Evolutionary conservation across 53 echinoderm and acorn worm genomes (phyloP), one percentile per base, ranked within the genome.

Genomic region (Stichopus horrens): DNA sequence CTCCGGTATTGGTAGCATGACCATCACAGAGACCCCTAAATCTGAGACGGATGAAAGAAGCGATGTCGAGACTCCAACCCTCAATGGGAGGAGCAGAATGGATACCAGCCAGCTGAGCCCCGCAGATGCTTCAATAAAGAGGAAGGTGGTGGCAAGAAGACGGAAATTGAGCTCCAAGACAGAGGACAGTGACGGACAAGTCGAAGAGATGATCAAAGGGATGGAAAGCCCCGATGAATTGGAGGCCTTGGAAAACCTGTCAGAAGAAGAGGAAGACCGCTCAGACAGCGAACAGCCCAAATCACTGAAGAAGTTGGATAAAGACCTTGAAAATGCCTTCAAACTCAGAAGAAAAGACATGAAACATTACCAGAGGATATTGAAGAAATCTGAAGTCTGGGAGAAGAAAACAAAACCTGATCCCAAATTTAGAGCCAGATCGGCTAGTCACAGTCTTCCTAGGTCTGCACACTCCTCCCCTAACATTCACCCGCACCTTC

Each of bases 1-100:
- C 73, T 96, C 96, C 51, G 96, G 96, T 53, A 96, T 96, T 67
- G 96, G 96, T 20, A 96, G 96, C 91, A 96, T 96, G 96, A 96
- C 93, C 19, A 90, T 96, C 16, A 92, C 96, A 7, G 96, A 93
- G 55, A 88, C 91, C 60, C 90, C 86, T 52, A 93, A 93, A 63
- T 84, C 89, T 7, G 93, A 93, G 54, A 76, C 91, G 10, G 93
- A 93, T 58, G 93, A 93, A 82, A 96, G 78, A 92, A 92, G 87
- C 87, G 89, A 86, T 10, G 82, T 60, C 76, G 92, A 92, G 76
- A 82, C 86, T 20, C 82, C 76, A 53, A 73, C 86, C 21, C 74
- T 60, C 63, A 90, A 58, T n/a, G 86, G 85, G 60, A 91, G 21
- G 92, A 20, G n/a, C 9, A 58, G 19, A 16, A 18, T 80, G 18